Evolutionary conservation across 2,888 invertebrate genomes (phyloP).

Genomic region (Tanypteryx hageni): DNA sequence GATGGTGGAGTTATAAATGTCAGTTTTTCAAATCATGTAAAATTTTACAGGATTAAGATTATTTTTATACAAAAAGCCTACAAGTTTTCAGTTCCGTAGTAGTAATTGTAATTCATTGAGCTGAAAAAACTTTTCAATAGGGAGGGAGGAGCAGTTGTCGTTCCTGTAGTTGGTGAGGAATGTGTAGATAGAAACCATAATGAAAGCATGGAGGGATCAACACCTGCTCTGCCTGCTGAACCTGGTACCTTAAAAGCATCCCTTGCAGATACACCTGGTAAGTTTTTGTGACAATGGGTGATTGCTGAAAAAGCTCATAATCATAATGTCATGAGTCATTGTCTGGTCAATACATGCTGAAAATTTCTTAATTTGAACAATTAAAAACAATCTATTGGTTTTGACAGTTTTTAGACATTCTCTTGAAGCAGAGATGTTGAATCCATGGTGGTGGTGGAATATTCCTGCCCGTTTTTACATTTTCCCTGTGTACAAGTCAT

Average conservation of each 20-base stretch:
- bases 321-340: background rate
- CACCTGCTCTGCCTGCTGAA: slow-evolving; percentile 90
- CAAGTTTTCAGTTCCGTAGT: too few relatives aligned
- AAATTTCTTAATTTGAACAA: background rate
- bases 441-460: too few relatives aligned
- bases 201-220: slow-evolving; percentile 86
- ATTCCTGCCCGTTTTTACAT: too few relatives aligned
- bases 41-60: too few relatives aligned
- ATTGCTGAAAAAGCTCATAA: slow-evolving; percentile 34
- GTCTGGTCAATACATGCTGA: slow-evolving; percentile 68
- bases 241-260: slow-evolving; percentile 95
- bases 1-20: too few relatives aligned
- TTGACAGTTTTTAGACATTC: too few relatives aligned
- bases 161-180: background rate
- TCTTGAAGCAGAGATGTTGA: too few relatives aligned
- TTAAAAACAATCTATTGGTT: too few relatives aligned
- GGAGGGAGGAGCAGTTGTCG: background rate
- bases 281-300: slow-evolving; percentile 5
- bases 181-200: background rate
- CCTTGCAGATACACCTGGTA: slow-evolving; percentile 92
- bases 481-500: too few relatives aligned
- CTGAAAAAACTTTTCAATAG: background rate
- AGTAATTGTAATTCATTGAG: too few relatives aligned
- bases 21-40: too few relatives aligned
- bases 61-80: too few relatives aligned